These are phyloP conservation scores for Octonoba sinensis DNA, from an alignment of 2,888 invertebrate species.

Conservation along the genomic window DNA sequence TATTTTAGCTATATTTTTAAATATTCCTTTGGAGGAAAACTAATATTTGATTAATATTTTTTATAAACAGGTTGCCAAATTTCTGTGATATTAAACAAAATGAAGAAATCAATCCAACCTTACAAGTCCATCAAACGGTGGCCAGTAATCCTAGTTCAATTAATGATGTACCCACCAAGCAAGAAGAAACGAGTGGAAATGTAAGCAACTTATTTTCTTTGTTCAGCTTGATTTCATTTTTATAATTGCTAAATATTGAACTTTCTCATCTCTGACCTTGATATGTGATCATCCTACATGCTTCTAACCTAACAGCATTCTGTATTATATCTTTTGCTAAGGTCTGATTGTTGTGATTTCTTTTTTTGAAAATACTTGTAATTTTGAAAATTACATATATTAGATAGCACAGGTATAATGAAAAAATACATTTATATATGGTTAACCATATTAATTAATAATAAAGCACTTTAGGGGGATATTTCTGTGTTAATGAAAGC, in stretches of 20 bases:
- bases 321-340: too few species aligned
- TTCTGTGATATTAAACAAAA: constrained; percentile 57
- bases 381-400: too few species aligned
- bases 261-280: neutral
- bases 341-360: too few species aligned
- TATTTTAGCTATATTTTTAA: neutral
- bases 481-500: too few species aligned
- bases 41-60: constrained; percentile 3
- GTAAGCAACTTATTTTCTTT: neutral
- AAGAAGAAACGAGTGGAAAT: constrained; percentile 35
- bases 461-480: too few species aligned
- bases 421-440: too few species aligned
- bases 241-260: neutral
- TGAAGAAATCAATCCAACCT: constrained; percentile 30
- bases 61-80: constrained; percentile 37
- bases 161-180: constrained; percentile 54
- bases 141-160: constrained; percentile 34
- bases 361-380: too few species aligned
- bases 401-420: too few species aligned
- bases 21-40: neutral
- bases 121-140: constrained; percentile 42
- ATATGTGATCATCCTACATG: too few species aligned
- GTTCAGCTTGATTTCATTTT: neutral
- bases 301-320: too few species aligned
- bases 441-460: too few species aligned